Evolutionary conservation across 2,113 vertebrate species (phyloP), one percentile per base, ranked within the genome.

Genomic region (Tupaia tana): DNA sequence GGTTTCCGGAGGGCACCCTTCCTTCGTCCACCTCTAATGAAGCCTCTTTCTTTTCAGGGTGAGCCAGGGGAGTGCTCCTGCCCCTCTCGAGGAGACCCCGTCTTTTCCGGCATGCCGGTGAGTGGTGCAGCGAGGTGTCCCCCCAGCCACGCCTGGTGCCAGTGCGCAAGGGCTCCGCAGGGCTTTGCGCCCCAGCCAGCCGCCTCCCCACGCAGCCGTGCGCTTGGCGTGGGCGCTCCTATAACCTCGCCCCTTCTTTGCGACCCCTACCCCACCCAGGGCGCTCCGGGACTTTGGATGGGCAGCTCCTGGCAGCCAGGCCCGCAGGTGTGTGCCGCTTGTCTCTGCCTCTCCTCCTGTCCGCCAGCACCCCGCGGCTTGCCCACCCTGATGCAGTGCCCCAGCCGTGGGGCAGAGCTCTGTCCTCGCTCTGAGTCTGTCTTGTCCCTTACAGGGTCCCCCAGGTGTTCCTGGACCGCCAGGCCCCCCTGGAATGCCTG

Each of bases 401-500:
- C 29, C 75, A 10, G 43, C 1, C 0, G 59, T 10, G 1, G 0
- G 91, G 86, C 90, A 11, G 88, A 69, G 73, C 67, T 63, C n/a
- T 74, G 70, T 64, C 14, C 79, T 2, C 16, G 43, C 4, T 78
- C 95, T 97, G 77, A 98, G 25, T 70, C 14, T 75, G 11, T 63
- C 43, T 74, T 90, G 22, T 93, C 86, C 82, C 93, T 52, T 69
- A 34, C 95, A 99, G 99, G 99, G 99, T 14, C 99, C 99, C 7
- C 99, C 99, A 0, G 99, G 99, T 59, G 99, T 98, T 10, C 99
- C 99, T 0, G 99, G 99, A 2, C 98, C 99, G 7, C 98, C 99
- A 0, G 99, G 99, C 0, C 98, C 98, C 0, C 98, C 90, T 2
- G 99, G 99, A 95, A 95, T 97, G 69, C 98, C 99, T 0, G 99